Base-by-base conservation (phyloP, 1,140 invertebrate species). In the Manduca sexta region DNA sequence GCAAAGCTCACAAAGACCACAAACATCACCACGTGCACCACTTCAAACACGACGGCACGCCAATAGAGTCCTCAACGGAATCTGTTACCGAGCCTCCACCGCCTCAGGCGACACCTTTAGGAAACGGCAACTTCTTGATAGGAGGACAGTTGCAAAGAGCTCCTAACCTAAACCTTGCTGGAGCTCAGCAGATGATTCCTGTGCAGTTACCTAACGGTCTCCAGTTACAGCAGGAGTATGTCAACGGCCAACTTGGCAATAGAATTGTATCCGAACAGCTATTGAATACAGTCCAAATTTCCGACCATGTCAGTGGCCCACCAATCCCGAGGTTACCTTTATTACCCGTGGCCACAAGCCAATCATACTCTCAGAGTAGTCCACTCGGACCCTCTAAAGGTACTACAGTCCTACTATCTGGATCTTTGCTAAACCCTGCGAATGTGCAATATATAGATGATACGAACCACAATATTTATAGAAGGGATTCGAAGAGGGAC, bases 11-110 rank as follows among this genome's bases (percentile, higher is more conserved):
- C 69, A 91, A 90, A 44, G 92, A 94, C 64, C 93, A 94, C 75
- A 94, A 94, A 65, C 93, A 94, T 59, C 93, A 94, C 65, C 93
- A 94, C 64, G 93, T 88, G 0, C 92, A 94, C 64, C 91, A 93
- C 54, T 93, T 91, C 59, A 91, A 91, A 59, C 92, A 94, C 60
- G 91, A 94, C 52, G 92, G 92, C 1, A 83, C 73, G n/a, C 88
- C 88, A 11, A 80, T 91, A 34, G 89, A 90, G 15, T 74, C 81
- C 1, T 86, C 87, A 0, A 85, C 82, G 1, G 69, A 87, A 29
- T 76, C 87, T 0, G 77, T 77, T 0, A 90, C 90, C 0, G 88
- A 89, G 31, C 87, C 90, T 2, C 88, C 89, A 8, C 85, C 87
- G 3, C 83, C 88, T 7, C 69, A 80, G 42, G 73, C 86, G 0